phyloP scores from a whole-genome alignment of 1,140 invertebrate genomes.

The Coptotermes formosanus region DNA sequence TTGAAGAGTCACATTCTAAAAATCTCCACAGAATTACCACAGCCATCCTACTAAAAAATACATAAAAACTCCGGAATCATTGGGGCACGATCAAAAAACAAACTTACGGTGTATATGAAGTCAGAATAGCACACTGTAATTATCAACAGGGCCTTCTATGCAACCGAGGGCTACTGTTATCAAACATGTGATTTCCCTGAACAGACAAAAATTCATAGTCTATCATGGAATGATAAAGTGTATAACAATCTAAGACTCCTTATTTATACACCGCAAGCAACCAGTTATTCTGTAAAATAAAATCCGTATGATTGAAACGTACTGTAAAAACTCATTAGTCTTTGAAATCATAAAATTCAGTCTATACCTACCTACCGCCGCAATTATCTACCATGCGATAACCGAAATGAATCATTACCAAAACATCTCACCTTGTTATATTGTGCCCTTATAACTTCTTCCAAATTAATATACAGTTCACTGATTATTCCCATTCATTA shows the following conservation, averaged over 20 bases:
- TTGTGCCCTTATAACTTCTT: not conserved
- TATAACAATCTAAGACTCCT: not conserved
- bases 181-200: not conserved
- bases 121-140: not conserved
- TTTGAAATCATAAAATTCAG: not conserved
- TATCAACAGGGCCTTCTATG: not conserved
- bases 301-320: not conserved
- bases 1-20: too few relatives aligned
- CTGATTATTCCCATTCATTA: not conserved
- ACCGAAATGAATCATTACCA: not conserved
- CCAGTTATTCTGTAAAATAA: not conserved
- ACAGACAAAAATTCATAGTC: not conserved
- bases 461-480: not conserved
- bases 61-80: too few relatives aligned
- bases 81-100: too few relatives aligned
- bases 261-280: not conserved
- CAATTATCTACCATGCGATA: not conserved
- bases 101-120: not conserved
- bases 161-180: not conserved
- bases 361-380: not conserved
- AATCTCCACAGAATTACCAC: too few relatives aligned
- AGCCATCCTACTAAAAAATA: too few relatives aligned
- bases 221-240: not conserved
- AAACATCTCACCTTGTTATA: slow-evolving; percentile 4
- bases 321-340: not conserved